phyloP scores from a whole-genome alignment of 2,113 vertebrate genomes.

The Paraplagusia blochii region DNA sequence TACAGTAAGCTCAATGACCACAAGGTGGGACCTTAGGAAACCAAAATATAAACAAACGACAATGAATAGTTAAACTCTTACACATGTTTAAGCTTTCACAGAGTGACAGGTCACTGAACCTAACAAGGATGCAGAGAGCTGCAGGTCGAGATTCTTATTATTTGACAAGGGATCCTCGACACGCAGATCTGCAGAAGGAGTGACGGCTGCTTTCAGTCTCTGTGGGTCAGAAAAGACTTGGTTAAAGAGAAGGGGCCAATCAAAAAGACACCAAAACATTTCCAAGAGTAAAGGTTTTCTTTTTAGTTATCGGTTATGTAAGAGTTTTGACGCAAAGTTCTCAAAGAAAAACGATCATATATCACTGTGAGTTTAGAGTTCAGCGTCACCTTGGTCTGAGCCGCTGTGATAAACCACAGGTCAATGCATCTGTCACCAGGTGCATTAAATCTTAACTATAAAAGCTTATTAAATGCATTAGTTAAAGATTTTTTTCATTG shows the following conservation, averaged over 20 bases:
- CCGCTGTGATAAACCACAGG: no score
- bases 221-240: constrained; percentile 29
- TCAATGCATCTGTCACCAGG: no score
- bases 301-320: no score
- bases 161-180: constrained; percentile 27
- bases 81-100: background rate
- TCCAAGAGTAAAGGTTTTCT: no score
- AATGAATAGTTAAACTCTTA: background rate
- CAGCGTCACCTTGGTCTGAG: no score
- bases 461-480: no score
- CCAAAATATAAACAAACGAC: background rate
- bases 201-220: constrained; percentile 61
- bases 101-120: constrained; percentile 9
- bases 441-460: no score
- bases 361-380: no score
- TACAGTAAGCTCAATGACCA: background rate
- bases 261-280: background rate
- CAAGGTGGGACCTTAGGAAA: no score
- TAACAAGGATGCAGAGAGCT: constrained; percentile 24
- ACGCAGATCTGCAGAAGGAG: constrained; percentile 53
- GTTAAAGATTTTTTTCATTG: no score
- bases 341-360: no score
- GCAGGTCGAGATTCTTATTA: constrained; percentile 35
- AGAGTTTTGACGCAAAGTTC: no score
- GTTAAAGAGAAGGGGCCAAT: constrained; percentile 1